Conservation (phyloP, 2,888 invertebrate genomes). For the Leptinotarsa haldemani region DNA sequence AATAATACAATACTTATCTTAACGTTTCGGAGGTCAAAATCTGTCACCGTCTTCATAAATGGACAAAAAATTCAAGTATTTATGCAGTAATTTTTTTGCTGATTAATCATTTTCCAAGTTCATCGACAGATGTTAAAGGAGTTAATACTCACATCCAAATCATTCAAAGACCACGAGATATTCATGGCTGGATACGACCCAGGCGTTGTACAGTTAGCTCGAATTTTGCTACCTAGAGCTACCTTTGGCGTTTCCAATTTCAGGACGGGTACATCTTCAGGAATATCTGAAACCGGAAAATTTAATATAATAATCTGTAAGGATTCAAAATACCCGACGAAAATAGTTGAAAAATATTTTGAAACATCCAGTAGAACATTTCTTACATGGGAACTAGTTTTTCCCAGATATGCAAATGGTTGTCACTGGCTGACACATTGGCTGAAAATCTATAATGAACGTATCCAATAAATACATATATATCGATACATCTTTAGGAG, state of each 20-base stretch:
- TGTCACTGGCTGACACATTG: no score
- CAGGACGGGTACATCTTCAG: constrained; percentile 68
- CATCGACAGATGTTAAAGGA: background rate
- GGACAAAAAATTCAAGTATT: background rate
- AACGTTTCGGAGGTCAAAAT: no score
- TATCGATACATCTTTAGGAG: no score
- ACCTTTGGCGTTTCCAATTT: constrained; percentile 69
- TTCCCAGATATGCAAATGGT: no score
- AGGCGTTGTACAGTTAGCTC: constrained; percentile 69
- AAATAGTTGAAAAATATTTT: background rate
- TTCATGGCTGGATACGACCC: constrained; percentile 70
- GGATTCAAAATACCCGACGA: no score
- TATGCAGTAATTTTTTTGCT: no score
- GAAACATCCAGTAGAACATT: background rate
- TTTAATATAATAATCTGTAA: background rate
- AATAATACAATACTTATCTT: no score
- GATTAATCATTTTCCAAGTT: no score
- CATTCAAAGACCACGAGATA: constrained; percentile 70
- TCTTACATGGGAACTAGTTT: no score
- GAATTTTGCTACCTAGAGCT: constrained; percentile 67
- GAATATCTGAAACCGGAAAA: constrained; percentile 64
- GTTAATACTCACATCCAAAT: constrained; percentile 65
- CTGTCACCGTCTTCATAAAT: no score
- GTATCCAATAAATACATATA: no score
- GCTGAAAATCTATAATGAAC: no score